Conservation (phyloP, 2,888 invertebrate species). For the Hydriomena furcata region DNA sequence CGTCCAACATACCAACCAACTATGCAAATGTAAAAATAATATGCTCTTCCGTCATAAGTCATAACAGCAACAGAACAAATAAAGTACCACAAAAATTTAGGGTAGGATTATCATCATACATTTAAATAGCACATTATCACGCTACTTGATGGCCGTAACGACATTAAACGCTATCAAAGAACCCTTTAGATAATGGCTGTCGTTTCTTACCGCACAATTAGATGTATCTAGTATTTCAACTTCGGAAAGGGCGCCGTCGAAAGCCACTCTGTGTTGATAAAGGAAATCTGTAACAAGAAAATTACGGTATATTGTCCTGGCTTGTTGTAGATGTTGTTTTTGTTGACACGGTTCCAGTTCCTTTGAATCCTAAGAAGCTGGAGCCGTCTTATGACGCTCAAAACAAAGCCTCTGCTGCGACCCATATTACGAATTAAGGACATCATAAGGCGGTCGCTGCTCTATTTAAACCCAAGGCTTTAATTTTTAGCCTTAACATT, state of each 20-base stretch:
- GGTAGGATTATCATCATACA: no score
- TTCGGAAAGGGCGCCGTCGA: slow-evolving; percentile 90
- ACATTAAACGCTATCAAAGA: neutral
- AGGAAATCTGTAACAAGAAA: slow-evolving; percentile 88
- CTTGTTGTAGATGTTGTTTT: slow-evolving; percentile 17
- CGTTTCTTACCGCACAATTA: slow-evolving; percentile 88
- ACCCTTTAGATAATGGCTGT: slow-evolving; percentile 10
- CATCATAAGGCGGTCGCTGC: no score
- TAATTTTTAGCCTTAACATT: slow-evolving; percentile 49
- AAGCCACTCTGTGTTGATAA: slow-evolving; percentile 90
- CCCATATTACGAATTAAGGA: no score
- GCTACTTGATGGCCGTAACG: no score
- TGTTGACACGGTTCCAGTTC: slow-evolving; percentile 14
- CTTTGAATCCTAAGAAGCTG: neutral
- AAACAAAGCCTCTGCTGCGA: no score
- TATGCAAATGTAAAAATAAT: no score
- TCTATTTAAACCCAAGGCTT: neutral
- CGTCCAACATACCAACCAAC: no score
- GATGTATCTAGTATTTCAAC: slow-evolving; percentile 92
- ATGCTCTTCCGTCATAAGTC: no score
- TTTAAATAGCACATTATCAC: no score
- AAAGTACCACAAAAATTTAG: no score
- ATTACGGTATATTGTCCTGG: slow-evolving; percentile 33
- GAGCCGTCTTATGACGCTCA: neutral
- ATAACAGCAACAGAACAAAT: no score